phyloP scores from a whole-genome alignment of 2,888 invertebrate species.

The Luperina nickerlii region DNA sequence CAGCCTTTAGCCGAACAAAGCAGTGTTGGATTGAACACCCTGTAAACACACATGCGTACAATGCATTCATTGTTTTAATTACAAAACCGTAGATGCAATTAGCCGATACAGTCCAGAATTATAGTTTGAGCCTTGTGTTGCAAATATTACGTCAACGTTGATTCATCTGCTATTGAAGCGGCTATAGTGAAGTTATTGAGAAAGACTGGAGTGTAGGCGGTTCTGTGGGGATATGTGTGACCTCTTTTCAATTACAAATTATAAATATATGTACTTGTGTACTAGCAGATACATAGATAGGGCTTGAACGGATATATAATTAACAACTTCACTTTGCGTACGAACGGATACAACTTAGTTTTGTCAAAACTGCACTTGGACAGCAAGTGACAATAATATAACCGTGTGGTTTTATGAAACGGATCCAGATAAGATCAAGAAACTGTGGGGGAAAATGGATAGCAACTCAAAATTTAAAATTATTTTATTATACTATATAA shows the following conservation, averaged over 20 bases:
- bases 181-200: conserved; percentile 34
- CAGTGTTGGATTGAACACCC: conserved; percentile 18
- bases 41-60: conserved; percentile 53
- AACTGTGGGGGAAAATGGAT: too few species aligned
- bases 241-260: conserved; percentile 6
- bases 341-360: too few species aligned
- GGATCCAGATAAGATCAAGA: too few species aligned
- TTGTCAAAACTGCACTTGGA: not conserved
- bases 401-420: not conserved
- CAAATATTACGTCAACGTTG: conserved; percentile 57
- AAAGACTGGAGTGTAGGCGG: conserved; percentile 24
- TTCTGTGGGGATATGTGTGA: conserved; percentile 2
- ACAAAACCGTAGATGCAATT: conserved; percentile 66
- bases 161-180: conserved; percentile 50
- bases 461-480: too few species aligned
- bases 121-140: conserved; percentile 49
- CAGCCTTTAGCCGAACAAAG: not conserved
- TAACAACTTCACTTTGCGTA: too few species aligned
- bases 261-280: not conserved
- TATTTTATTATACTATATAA: too few species aligned
- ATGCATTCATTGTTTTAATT: conserved; percentile 68
- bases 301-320: too few species aligned
- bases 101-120: conserved; percentile 58
- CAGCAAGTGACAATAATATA: too few species aligned
- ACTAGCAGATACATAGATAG: not conserved